Base-by-base conservation (phyloP, 1,140 invertebrate genomes). In the Brachionus rotundiformis region DNA sequence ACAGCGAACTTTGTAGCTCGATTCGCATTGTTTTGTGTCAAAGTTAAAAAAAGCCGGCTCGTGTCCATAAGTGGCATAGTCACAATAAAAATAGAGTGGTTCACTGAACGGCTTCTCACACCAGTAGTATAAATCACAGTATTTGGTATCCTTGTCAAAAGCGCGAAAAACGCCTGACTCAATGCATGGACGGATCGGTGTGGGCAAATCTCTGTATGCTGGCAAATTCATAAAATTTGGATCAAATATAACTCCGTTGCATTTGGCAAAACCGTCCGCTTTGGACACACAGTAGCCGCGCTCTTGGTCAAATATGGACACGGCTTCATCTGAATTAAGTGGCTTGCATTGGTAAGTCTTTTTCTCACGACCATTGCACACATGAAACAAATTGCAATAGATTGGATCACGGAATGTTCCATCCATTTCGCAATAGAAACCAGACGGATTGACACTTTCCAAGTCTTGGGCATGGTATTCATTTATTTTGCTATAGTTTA, bases 321-420 rank as follows among this genome's bases (percentile, higher is more conserved):
- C 79, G 11, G 29, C 31, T 5, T 81, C 19, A 19, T 16, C 5
- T 8, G 27, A 33, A 31, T 65, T 33, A 0, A 59, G 5, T n/a
- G 76, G 36, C 33, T 79, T 79, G 27, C 79, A 81, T 41, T 81
- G 59, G 31, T 59, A 81, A 8, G 33, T 65, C 13, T 54, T 47
- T 49, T 63, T 63, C n/a, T 63, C 36, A 0, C 36, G 25, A 23
- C 29, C 31, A 41, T 10, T 19, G 10, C 79, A 81, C 27, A 41
- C 39, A 65, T 81, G 79, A 44, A 81, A 81, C 8, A 81, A 49
- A 65, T 81, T 81, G 19, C 79, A 81, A 41, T 49, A 81, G 31
- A 81, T 63, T 11, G 79, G 79, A 65, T 81, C 79, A 10, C 39
- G 23, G 16, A 33, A 63, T 4, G 47, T 68, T 10, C 79, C 79